These are phyloP conservation scores for Protobothrops mucrosquamatus DNA, from an alignment of 2,113 vertebrate genomes.

Conservation along the genomic window DNA sequence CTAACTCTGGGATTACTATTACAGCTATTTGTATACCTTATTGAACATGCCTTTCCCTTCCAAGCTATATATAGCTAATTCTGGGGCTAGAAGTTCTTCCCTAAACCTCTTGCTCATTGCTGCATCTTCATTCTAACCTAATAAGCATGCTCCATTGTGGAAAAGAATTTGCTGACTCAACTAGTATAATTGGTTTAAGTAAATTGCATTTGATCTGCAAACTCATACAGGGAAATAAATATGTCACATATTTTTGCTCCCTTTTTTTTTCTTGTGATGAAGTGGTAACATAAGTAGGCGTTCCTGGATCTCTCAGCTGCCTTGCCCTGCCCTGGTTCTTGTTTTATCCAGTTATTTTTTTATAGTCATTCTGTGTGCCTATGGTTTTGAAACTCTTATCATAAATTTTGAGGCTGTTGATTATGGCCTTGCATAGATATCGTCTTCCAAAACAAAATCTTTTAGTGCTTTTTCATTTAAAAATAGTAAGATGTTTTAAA, in stretches of 20 bases:
- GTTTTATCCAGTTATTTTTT: background rate
- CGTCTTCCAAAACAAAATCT: background rate
- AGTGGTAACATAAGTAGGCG: background rate
- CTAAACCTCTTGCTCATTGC: background rate
- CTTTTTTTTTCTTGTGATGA: background rate
- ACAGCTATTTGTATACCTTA: background rate
- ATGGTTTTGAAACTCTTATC: background rate
- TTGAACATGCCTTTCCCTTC: background rate
- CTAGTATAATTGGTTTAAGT: background rate
- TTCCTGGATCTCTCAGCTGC: background rate
- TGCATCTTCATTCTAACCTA: background rate
- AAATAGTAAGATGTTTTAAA: background rate
- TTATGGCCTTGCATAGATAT: background rate
- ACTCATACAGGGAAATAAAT: background rate
- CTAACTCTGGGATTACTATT: background rate
- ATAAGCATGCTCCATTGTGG: background rate
- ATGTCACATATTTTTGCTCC: background rate
- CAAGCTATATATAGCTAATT: background rate
- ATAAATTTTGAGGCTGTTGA: background rate
- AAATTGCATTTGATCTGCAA: background rate
- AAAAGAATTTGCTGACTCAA: background rate
- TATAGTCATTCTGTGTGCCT: background rate
- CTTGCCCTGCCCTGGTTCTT: background rate
- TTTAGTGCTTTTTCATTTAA: background rate
- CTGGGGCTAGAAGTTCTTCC: background rate